A percentile compares a stretch with the other conserved stretches of the same genome.
phyloP scores from a whole-genome alignment of 2,888 invertebrate species.

The Mylabris sibirica region DNA sequence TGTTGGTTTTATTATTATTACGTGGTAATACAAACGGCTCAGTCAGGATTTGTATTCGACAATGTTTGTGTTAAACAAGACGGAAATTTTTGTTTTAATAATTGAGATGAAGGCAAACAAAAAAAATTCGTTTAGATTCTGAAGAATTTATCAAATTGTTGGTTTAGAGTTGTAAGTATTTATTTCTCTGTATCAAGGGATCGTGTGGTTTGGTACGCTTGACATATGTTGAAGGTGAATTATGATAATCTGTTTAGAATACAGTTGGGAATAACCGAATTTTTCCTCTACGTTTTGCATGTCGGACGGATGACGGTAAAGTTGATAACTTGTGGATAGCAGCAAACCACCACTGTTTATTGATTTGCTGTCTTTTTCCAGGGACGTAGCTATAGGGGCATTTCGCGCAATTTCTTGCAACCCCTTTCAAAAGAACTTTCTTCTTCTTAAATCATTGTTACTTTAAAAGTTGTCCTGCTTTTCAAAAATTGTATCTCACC shows the following conservation, averaged over 20 bases:
- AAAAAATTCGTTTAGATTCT: conserved; percentile 5
- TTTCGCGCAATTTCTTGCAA: too few species aligned
- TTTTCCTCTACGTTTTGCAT: conserved; percentile 8
- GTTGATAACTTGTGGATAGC: background rate
- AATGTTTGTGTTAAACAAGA: background rate
- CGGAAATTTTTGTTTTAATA: background rate
- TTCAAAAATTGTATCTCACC: too few species aligned
- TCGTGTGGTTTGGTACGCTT: conserved; percentile 23
- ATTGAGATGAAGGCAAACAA: background rate
- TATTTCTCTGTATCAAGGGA: conserved; percentile 13
- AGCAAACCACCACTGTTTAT: background rate
- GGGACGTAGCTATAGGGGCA: too few species aligned
- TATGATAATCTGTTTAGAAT: conserved; percentile 19
- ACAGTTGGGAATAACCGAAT: conserved; percentile 10
- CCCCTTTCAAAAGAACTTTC: too few species aligned
- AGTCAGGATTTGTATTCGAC: background rate
- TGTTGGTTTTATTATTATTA: conserved; percentile 9
- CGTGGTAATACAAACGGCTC: background rate
- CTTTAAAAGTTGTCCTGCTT: too few species aligned
- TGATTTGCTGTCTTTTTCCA: background rate
- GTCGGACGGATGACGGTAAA: background rate
- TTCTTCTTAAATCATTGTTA: too few species aligned
- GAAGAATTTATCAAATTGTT: background rate
- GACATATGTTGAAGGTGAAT: conserved; percentile 22
- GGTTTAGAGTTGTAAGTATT: conserved; percentile 14